Evolutionary conservation across 1,140 invertebrate species (phyloP), one percentile per base, ranked within the genome.

Genomic region (Temnothorax longispinosus): DNA sequence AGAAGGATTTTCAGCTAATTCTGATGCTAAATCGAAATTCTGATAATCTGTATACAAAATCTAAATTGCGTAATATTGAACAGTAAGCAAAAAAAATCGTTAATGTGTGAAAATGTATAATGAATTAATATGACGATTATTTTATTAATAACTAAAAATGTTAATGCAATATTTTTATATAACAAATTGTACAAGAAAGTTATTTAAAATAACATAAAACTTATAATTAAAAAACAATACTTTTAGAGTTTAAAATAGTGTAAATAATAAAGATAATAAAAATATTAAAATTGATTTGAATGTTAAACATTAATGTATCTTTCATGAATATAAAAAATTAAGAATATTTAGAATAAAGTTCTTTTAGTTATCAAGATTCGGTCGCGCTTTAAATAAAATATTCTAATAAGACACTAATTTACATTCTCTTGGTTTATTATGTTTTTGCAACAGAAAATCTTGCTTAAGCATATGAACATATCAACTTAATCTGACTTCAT

Each of bases 401-500:
- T 62, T 60, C 0, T 18, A 44, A n/a, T 47, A 13, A 44, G 44
- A 35, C 27, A 27, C 27, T 44, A 10, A 27, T 77, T 62, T 47
- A 44, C 15, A 60, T 60, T 76, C 3, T 58, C 67, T 21, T 6
- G n/a, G 11, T 27, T 41, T 76, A 44, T 47, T 76, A 44, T 47
- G 11, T 21, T 15, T 47, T 64, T 78, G 15, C 44, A 32, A 64
- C 11, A 15, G 8, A 50, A 60, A 60, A 60, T 76, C 3, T n/a
- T 35, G 3, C 56, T 76, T 76, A 60, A 76, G 21, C 72, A 41
- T 32, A 44, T n/a, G 27, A 32, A 32, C 15, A 1, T 78, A 78
- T 52, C 27, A 11, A 6, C 6, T 52, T 80, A 47, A 80, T 65
- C 60, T 38, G 6, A 52, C 44, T 78, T 65, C 60, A 80, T 80